Percentiles rank a stretch among this genome's conserved stretches.
Conservation (phyloP, 2,113 vertebrate species). For the Typhlomys cinereus region DNA sequence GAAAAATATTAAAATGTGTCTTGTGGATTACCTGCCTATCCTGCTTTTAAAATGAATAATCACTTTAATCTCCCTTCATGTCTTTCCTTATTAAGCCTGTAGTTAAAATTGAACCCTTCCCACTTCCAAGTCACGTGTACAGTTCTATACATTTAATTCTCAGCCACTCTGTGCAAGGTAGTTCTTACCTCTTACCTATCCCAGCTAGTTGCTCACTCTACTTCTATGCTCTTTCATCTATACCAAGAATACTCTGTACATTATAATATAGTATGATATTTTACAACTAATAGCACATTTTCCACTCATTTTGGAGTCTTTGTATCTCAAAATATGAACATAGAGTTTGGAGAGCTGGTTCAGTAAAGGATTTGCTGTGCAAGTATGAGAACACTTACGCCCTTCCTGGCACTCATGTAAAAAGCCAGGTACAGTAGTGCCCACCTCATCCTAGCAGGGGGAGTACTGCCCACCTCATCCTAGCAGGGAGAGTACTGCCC, state of each 20-base stretch:
- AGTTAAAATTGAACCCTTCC: not conserved
- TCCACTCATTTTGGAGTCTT: not conserved
- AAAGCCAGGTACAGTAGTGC: too few relatives aligned
- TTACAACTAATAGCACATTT: slow-evolving; percentile 20
- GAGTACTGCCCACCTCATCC: too few relatives aligned
- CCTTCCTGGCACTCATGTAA: too few relatives aligned
- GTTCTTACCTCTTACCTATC: not conserved
- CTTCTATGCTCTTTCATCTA: not conserved
- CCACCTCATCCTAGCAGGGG: too few relatives aligned
- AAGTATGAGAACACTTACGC: too few relatives aligned
- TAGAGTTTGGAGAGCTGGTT: not conserved
- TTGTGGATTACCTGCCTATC: not conserved
- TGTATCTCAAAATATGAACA: slow-evolving; percentile 15
- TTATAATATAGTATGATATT: not conserved
- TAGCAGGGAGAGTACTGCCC: too few relatives aligned
- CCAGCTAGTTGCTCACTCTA: not conserved
- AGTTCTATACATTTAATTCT: not conserved
- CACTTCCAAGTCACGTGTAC: not conserved
- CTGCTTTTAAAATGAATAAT: not conserved
- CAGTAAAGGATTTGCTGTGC: not conserved
- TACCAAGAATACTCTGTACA: not conserved
- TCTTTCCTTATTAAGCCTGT: not conserved
- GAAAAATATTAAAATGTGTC: not conserved
- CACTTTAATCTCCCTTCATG: not conserved
- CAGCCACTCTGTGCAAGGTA: not conserved